These are phyloP conservation scores for Cairina moschata DNA, from an alignment of 2,113 vertebrate genomes.

Conservation along the genomic window DNA sequence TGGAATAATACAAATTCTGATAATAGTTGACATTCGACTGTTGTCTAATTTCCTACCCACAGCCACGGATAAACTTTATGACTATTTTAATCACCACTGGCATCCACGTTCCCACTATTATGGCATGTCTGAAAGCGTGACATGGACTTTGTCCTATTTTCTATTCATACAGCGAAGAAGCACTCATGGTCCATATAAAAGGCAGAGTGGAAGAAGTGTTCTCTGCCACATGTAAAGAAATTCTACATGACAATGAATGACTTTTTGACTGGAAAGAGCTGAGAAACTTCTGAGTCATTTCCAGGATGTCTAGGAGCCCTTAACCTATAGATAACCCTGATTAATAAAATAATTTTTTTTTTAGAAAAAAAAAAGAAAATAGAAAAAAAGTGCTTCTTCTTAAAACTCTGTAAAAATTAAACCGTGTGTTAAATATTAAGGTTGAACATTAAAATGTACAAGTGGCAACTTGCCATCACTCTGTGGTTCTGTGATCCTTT, in stretches of 20 bases:
- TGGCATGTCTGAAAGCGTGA: not conserved
- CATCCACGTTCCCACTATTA: not conserved
- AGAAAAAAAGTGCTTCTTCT: not conserved
- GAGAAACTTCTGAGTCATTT: not conserved
- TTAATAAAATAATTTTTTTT: not conserved
- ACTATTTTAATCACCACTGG: not conserved
- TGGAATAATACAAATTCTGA: not conserved
- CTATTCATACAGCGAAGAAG: not conserved
- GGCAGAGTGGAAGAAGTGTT: not conserved
- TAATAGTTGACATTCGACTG: not conserved
- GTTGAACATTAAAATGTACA: not conserved
- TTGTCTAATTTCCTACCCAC: not conserved
- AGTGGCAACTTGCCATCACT: not conserved
- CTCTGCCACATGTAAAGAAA: not conserved
- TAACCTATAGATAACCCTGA: not conserved
- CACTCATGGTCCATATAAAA: not conserved
- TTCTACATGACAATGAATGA: not conserved
- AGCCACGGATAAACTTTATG: not conserved
- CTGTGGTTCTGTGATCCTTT: conserved; percentile 11
- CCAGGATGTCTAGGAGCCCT: not conserved
- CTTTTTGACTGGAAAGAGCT: not conserved
- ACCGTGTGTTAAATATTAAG: not conserved
- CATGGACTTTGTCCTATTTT: not conserved
- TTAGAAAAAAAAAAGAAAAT: not conserved
- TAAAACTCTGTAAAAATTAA: conserved; percentile 16